These are phyloP conservation scores for Echinometra lucunter DNA, from an alignment of 53 echinoderm and acorn worm species.

Conservation along the genomic window DNA sequence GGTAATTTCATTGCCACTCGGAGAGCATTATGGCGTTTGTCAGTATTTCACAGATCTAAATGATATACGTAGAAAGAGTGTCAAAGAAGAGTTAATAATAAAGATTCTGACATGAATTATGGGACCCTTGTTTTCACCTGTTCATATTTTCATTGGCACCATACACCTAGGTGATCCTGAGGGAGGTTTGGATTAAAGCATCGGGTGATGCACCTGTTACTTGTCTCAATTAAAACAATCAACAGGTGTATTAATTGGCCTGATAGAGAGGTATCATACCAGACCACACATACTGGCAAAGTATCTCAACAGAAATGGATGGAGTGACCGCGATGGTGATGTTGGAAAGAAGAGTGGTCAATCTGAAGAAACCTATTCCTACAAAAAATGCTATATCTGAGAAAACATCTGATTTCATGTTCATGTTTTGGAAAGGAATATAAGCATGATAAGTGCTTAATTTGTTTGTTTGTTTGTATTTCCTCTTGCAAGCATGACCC, in stretches of 20 bases:
- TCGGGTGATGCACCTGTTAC: neutral
- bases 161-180: neutral
- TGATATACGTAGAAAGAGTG: neutral
- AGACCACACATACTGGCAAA: neutral
- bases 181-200: neutral
- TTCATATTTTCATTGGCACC: neutral
- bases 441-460: neutral
- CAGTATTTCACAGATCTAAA: neutral
- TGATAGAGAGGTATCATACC: neutral
- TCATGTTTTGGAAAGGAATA: neutral
- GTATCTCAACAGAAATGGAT: neutral
- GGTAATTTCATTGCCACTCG: neutral
- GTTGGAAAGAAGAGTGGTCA: neutral
- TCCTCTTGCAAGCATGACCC: neutral
- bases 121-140: neutral
- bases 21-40: neutral
- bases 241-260: constrained; percentile 37
- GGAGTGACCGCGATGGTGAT: neutral
- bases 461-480: constrained; percentile 42
- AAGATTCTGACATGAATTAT: neutral
- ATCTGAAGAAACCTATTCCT: too few relatives aligned
- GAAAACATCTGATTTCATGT: neutral
- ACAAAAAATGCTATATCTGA: neutral
- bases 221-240: neutral
- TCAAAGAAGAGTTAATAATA: neutral